Evolutionary conservation across 1,140 invertebrate genomes (phyloP).

Genomic region (Drosophila ficusphila): DNA sequence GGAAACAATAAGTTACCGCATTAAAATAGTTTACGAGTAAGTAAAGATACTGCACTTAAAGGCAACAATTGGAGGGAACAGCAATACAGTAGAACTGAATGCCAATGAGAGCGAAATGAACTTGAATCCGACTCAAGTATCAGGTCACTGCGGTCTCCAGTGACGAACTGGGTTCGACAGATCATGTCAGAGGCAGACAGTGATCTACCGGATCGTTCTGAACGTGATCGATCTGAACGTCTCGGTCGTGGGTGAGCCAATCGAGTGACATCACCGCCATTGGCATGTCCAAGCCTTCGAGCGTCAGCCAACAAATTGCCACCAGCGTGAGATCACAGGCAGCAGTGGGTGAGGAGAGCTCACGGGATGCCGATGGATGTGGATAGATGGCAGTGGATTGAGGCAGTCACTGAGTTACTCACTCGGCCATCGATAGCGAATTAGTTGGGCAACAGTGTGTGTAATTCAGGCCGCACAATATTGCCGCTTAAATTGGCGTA

Average conservation of each 20-base stretch:
- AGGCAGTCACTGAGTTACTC: constrained; percentile 27
- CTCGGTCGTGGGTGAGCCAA: constrained; percentile 29
- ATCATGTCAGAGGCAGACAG: constrained; percentile 22
- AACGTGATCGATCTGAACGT: constrained; percentile 1
- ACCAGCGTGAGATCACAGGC: constrained; percentile 26
- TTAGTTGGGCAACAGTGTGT: background rate
- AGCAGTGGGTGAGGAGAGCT: constrained; percentile 1
- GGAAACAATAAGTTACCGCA: too few species aligned
- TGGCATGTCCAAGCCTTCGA: constrained; percentile 20
- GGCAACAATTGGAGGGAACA: too few species aligned
- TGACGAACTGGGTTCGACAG: constrained; percentile 16
- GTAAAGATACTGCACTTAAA: too few species aligned
- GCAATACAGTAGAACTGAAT: too few species aligned
- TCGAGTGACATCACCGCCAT: constrained; percentile 34
- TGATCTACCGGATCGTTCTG: constrained; percentile 20
- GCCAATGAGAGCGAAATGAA: too few species aligned
- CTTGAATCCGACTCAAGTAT: background rate
- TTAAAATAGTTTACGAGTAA: too few species aligned
- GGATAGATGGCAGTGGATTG: constrained; percentile 5
- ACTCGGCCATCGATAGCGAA: constrained; percentile 16
- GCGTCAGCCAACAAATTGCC: constrained; percentile 13
- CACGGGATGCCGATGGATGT: constrained; percentile 24
- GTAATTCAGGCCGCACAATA: background rate
- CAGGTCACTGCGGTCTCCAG: constrained; percentile 1
- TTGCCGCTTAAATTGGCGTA: too few species aligned